Percentiles rank a stretch among this genome's conserved stretches.
Evolutionary conservation across 2,888 invertebrate species (phyloP).

Genomic region (Criorhina ranunculi): DNA sequence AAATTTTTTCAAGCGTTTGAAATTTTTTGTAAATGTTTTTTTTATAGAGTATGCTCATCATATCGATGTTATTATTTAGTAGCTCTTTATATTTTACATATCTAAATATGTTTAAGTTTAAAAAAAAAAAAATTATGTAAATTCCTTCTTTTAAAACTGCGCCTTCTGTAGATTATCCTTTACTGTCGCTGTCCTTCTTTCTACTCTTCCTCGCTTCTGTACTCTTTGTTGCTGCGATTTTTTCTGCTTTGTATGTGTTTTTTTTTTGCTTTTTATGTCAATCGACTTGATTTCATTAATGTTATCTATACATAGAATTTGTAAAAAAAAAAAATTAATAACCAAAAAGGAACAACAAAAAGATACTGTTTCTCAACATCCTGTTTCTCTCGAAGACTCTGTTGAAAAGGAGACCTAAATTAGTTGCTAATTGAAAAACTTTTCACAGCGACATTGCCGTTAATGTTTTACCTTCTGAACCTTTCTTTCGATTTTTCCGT

Average conservation of each 20-base stretch:
- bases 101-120: slow-evolving; percentile 35
- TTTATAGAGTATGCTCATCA: slow-evolving; percentile 22
- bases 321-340: slow-evolving; percentile 10
- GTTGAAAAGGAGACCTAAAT: slow-evolving; percentile 34
- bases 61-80: slow-evolving; percentile 32
- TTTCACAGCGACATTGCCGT: slow-evolving; percentile 36
- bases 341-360: not conserved
- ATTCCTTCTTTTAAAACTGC: slow-evolving; percentile 65
- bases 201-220: slow-evolving; percentile 49
- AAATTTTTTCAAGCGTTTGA: slow-evolving; percentile 72
- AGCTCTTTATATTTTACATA: slow-evolving; percentile 9
- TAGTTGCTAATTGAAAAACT: slow-evolving; percentile 76
- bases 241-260: slow-evolving; percentile 37
- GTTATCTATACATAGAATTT: slow-evolving; percentile 13
- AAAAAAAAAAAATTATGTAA: slow-evolving; percentile 43
- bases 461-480: slow-evolving; percentile 28
- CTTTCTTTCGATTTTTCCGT: not conserved
- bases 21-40: slow-evolving; percentile 11
- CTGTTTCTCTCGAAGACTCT: not conserved
- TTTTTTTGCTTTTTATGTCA: not conserved
- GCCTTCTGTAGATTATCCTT: slow-evolving; percentile 72
- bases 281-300: not conserved
- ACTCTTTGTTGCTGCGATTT: slow-evolving; percentile 45
- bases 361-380: slow-evolving; percentile 2
- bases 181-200: slow-evolving; percentile 54